Conservation (phyloP, 2,113 vertebrate species). For the Mastomys coucha region DNA sequence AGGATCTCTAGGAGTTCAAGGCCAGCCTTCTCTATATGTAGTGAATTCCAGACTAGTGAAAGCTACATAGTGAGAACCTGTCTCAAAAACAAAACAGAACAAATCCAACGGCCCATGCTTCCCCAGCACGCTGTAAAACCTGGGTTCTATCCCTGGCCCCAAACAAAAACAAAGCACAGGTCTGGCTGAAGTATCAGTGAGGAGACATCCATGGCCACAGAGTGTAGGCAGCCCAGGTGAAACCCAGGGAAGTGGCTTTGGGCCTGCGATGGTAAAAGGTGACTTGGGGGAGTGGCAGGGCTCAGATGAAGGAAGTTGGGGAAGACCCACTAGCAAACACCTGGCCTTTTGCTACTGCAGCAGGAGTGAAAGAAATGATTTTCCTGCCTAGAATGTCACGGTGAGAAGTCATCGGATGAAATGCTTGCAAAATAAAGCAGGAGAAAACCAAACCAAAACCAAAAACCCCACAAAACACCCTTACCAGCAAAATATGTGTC, state of each 20-base stretch:
- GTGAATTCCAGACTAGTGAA: background rate
- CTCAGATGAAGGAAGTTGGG: background rate
- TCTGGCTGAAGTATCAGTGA: background rate
- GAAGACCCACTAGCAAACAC: background rate
- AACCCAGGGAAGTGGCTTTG: background rate
- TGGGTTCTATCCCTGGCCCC: background rate
- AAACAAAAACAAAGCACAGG: background rate
- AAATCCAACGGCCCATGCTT: background rate
- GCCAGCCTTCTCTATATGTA: background rate
- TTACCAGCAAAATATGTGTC: background rate
- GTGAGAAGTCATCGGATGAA: background rate
- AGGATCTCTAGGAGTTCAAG: background rate
- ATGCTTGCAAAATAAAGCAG: background rate
- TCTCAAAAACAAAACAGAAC: background rate
- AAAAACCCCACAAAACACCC: background rate
- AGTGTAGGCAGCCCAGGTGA: background rate
- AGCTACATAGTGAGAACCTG: background rate
- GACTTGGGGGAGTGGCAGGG: background rate
- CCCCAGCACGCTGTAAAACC: background rate
- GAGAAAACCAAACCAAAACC: background rate
- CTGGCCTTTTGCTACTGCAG: too few relatives aligned
- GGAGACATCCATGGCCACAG: background rate
- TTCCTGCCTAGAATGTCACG: background rate
- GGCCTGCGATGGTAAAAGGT: background rate
- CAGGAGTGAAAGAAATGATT: background rate